Evolutionary conservation across 2,113 vertebrate species (phyloP), one percentile per base, ranked within the genome.

Genomic region (Petrocephalus zakoni): DNA sequence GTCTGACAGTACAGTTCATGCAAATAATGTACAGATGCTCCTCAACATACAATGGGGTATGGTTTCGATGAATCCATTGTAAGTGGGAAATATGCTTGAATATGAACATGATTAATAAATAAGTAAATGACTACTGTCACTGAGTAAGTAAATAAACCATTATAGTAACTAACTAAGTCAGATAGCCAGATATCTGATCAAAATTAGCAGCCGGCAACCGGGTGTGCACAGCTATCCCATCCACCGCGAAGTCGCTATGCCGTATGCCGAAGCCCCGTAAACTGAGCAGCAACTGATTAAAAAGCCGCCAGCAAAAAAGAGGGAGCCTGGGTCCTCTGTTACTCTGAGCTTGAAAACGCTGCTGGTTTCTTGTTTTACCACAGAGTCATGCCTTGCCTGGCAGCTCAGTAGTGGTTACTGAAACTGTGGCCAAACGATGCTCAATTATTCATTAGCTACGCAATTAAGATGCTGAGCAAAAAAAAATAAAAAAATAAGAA

Each of bases 321-420:
- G 10, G n/a, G n/a, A 15, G 10, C 1, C 42, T 42, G 1, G 42
- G 6, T n/a, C 61, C 61, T 29, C 10, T 68, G 72, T 6, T 78
- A 78, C 5, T 1, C 1, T 42, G 34, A 78, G 34, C 34, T 5
- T 37, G 29, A 75, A 72, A 75, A 75, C 29, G 17, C 13, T 4
- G 4, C 25, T 75, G n/a, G 25, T 17, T 68, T 19, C n/a, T 15
- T 47, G n/a, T 6, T 21, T 22, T 47, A 42, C 84, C 10, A 47
- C 84, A n/a, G 42, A 89, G 29, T 21, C 42, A 89, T 22, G 34
- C 68, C 84, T n/a, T 25, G 55, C 51, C 49, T 55, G 88, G 85
- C 61, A 55, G 83, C 47, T 55, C 49, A 75, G 42, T 49, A 22
- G 29, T 29, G 29, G 34, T 25, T 15, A 52, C 83, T 15, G 21